These are phyloP conservation scores for Chrysochloris asiatica DNA, from an alignment of 2,113 vertebrate genomes.

Conservation along the genomic window DNA sequence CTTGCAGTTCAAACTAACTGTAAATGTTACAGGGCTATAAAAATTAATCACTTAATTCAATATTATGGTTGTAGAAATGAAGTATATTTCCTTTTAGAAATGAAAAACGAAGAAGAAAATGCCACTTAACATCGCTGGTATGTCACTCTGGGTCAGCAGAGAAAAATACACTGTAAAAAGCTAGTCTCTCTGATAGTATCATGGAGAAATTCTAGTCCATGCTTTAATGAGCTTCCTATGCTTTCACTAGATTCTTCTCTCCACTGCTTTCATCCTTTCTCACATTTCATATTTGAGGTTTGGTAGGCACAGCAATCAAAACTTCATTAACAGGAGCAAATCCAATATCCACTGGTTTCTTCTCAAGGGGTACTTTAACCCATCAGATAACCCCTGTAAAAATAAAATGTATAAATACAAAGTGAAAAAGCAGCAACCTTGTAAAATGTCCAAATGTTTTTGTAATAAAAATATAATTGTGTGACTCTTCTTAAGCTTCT, in stretches of 20 bases:
- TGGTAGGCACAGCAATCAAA: constrained; percentile 58
- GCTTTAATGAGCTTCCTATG: constrained; percentile 12
- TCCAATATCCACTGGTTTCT: constrained; percentile 51
- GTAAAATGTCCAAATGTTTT: background rate
- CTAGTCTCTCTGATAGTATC: background rate
- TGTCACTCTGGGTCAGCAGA: constrained; percentile 2
- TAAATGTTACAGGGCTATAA: constrained; percentile 43
- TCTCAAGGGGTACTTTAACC: constrained; percentile 85
- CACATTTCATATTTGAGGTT: background rate
- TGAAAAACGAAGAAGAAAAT: constrained; percentile 50
- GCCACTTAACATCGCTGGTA: constrained; percentile 14
- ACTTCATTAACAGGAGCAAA: constrained; percentile 70
- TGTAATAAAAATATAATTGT: background rate
- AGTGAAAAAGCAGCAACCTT: constrained; percentile 14
- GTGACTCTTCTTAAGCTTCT: background rate
- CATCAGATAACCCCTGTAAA: constrained; percentile 95
- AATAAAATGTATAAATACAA: constrained; percentile 60
- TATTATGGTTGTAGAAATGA: constrained; percentile 47
- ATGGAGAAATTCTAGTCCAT: background rate
- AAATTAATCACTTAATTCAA: constrained; percentile 74
- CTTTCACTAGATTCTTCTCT: constrained; percentile 15
- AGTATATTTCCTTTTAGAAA: constrained; percentile 58
- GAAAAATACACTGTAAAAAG: constrained; percentile 44
- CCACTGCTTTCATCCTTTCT: background rate
- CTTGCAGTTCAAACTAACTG: no score